phyloP scores from a whole-genome alignment of 2,888 invertebrate genomes.

The Ectemnius continuus region DNA sequence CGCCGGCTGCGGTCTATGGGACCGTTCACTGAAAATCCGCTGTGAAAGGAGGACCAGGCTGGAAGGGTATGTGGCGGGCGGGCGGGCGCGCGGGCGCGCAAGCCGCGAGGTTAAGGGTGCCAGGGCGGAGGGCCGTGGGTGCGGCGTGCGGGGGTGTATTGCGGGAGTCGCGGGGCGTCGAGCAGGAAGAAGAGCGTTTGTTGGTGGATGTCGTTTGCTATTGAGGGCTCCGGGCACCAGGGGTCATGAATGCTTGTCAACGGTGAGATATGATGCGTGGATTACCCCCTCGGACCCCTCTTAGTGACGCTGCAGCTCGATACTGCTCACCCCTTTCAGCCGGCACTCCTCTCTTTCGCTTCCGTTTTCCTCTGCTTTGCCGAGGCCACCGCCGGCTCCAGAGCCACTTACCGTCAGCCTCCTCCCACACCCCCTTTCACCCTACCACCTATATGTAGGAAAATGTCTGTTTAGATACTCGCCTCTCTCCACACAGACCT shows the following conservation, averaged over 20 bases:
- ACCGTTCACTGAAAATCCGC: constrained; percentile 51
- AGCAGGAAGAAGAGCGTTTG: constrained; percentile 58
- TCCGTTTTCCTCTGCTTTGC: constrained; percentile 6
- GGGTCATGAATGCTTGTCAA: constrained; percentile 74
- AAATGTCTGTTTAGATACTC: constrained; percentile 22
- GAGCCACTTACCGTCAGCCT: constrained; percentile 46
- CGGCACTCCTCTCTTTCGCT: constrained; percentile 38
- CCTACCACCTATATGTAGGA: constrained; percentile 41
- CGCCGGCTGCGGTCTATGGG: constrained; percentile 56
- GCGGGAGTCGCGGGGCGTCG: constrained; percentile 13
- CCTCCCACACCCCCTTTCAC: constrained; percentile 14
- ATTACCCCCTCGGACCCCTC: constrained; percentile 61
- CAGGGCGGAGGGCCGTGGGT: constrained; percentile 13
- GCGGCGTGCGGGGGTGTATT: constrained; percentile 2
- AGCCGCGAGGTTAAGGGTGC: constrained; percentile 47
- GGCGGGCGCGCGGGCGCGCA: constrained; percentile 14
- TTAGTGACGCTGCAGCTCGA: constrained; percentile 44
- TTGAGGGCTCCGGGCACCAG: constrained; percentile 64
- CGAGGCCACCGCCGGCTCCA: background rate
- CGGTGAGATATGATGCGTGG: constrained; percentile 73
- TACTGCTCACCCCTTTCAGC: constrained; percentile 52
- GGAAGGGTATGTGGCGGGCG: background rate
- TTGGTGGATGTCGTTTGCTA: constrained; percentile 70
- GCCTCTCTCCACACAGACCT: no score
- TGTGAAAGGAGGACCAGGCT: constrained; percentile 30